These are phyloP conservation scores for Scyliorhinus canicula DNA, from an alignment of 2,797 vertebrate genomes.

Conservation along the genomic window DNA sequence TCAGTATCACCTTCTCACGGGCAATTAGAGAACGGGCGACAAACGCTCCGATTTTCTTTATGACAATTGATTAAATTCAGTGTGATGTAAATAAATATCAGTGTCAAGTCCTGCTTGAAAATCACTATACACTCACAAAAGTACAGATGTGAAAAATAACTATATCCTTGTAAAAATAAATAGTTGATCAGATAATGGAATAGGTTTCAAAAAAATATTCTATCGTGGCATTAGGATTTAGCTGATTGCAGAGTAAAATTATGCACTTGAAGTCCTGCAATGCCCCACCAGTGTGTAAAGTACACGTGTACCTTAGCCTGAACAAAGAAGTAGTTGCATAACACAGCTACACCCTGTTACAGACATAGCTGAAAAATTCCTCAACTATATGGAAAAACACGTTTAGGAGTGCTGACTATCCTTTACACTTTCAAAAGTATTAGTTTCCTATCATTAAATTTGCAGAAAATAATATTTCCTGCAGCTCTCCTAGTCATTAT, in stretches of 20 bases:
- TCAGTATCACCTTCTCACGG: not conserved
- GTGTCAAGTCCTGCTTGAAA: not conserved
- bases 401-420: not conserved
- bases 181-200: not conserved
- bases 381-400: not conserved
- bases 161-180: too few species aligned
- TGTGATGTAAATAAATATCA: not conserved
- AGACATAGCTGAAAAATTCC: not conserved
- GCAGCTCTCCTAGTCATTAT: not conserved
- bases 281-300: not conserved
- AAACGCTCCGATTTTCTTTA: not conserved
- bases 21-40: not conserved
- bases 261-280: not conserved
- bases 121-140: not conserved
- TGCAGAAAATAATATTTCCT: not conserved
- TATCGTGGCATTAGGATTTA: not conserved
- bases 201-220: not conserved
- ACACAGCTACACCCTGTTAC: not conserved
- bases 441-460: not conserved
- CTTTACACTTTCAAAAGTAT: not conserved
- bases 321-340: conserved; percentile 1
- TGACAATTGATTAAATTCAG: not conserved
- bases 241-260: not conserved
- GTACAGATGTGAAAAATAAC: not conserved
- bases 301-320: conserved; percentile 3